Evolutionary conservation across 2,888 invertebrate genomes (phyloP).

Genomic region (Drosophila ezoana): DNA sequence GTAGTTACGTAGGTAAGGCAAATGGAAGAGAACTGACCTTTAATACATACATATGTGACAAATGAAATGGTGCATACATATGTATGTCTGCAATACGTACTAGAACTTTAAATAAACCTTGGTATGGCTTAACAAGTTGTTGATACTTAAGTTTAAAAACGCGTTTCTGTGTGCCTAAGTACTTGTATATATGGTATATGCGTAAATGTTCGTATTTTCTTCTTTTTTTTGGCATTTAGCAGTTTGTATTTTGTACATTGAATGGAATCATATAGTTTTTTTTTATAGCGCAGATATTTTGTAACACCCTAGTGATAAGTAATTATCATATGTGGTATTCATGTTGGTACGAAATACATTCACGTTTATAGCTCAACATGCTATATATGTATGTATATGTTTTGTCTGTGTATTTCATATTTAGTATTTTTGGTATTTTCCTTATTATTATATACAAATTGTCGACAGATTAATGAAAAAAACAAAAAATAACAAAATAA

Average conservation of each 20-base stretch:
- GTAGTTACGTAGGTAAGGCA: constrained; percentile 10
- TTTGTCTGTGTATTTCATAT: constrained; percentile 27
- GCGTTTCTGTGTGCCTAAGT: constrained; percentile 14
- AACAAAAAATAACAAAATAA: constrained; percentile 5
- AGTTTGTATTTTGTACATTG: constrained; percentile 66
- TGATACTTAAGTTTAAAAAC: constrained; percentile 15
- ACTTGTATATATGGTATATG: constrained; percentile 18
- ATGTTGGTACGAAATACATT: constrained; percentile 15
- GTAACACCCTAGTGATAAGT: constrained; percentile 42
- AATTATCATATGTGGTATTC: constrained; percentile 21
- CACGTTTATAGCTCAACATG: constrained; percentile 12
- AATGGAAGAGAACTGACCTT: constrained; percentile 13
- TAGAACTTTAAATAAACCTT: neutral
- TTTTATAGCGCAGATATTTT: constrained; percentile 33
- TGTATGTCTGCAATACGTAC: constrained; percentile 1
- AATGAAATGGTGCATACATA: neutral
- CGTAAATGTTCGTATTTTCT: constrained; percentile 22
- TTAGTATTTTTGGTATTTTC: constrained; percentile 24
- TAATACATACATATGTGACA: constrained; percentile 3
- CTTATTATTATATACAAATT: constrained; percentile 54
- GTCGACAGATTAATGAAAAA: constrained; percentile 24
- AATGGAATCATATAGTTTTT: constrained; percentile 59
- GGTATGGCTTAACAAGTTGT: constrained; percentile 3
- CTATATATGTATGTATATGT: constrained; percentile 20
- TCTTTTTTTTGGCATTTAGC: constrained; percentile 43